Evolutionary conservation across 2,888 invertebrate species (phyloP).

Genomic region (Harpalus rufipes): DNA sequence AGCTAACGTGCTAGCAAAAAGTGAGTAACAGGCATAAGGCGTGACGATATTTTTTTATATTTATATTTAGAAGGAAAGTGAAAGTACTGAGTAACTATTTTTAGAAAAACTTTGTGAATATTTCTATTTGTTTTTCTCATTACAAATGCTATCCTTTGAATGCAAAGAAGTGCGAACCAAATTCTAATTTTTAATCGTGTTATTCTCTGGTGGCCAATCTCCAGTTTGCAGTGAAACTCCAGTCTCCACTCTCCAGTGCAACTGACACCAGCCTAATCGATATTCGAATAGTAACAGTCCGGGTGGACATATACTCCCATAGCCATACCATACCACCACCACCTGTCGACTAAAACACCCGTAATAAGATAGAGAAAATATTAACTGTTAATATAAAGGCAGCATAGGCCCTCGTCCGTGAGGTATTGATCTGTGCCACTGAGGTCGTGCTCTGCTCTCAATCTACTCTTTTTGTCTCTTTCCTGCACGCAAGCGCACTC

Average conservation of each 20-base stretch:
- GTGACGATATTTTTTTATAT: not conserved
- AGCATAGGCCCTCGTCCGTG: slow-evolving; percentile 50
- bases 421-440: slow-evolving; percentile 66
- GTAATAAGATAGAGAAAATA: slow-evolving; percentile 64
- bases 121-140: not conserved
- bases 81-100: not conserved
- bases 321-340: not conserved
- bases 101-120: not conserved
- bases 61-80: not conserved
- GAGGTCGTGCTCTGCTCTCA: slow-evolving; percentile 67
- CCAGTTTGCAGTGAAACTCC: not conserved
- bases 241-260: slow-evolving; percentile 13
- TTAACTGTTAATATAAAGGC: slow-evolving; percentile 60
- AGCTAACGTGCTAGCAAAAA: no score
- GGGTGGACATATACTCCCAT: not conserved
- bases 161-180: not conserved
- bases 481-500: slow-evolving; percentile 47
- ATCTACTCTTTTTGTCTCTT: slow-evolving; percentile 65
- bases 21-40: not conserved
- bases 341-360: slow-evolving; percentile 40
- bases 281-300: slow-evolving; percentile 28
- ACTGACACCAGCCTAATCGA: slow-evolving; percentile 43
- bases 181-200: slow-evolving; percentile 6
- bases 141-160: not conserved
- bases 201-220: not conserved